Conservation (phyloP, 2,113 vertebrate genomes). For the Ia io region DNA sequence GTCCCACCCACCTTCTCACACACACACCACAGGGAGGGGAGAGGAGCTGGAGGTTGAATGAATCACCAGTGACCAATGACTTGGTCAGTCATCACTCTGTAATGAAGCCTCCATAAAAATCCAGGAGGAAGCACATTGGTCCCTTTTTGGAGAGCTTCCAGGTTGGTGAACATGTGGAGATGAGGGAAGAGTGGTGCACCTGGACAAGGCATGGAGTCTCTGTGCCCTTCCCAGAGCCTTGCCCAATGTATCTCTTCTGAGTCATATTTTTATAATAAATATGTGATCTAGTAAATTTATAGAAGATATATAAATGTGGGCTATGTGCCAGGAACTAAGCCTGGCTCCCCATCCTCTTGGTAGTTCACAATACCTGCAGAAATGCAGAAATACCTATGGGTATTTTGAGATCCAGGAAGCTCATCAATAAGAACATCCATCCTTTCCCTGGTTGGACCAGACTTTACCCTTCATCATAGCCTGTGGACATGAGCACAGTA, state of each 20-base stretch:
- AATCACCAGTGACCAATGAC: not conserved
- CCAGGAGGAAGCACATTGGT: not conserved
- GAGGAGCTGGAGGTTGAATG: not conserved
- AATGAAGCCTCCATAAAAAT: not conserved
- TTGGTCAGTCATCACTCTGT: not conserved
- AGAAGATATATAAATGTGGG: not conserved
- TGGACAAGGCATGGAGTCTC: not conserved
- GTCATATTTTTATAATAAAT: not conserved
- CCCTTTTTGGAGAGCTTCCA: not conserved
- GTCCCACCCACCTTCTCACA: not conserved
- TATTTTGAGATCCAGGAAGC: not conserved
- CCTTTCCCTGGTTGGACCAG: rapidly evolving
- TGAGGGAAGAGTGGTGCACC: not conserved
- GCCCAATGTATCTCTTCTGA: not conserved
- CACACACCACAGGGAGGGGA: not conserved
- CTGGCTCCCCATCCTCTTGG: not conserved
- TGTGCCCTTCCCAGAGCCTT: not conserved
- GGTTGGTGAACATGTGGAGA: not conserved
- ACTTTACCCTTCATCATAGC: no score
- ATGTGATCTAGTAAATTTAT: not conserved
- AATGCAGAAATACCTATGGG: not conserved
- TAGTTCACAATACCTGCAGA: not conserved
- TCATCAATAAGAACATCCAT: not conserved
- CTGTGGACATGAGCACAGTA: not conserved
- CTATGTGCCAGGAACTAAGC: not conserved